Evolutionary conservation across 2,113 vertebrate genomes (phyloP).

Genomic region (Regulus satrapa): DNA sequence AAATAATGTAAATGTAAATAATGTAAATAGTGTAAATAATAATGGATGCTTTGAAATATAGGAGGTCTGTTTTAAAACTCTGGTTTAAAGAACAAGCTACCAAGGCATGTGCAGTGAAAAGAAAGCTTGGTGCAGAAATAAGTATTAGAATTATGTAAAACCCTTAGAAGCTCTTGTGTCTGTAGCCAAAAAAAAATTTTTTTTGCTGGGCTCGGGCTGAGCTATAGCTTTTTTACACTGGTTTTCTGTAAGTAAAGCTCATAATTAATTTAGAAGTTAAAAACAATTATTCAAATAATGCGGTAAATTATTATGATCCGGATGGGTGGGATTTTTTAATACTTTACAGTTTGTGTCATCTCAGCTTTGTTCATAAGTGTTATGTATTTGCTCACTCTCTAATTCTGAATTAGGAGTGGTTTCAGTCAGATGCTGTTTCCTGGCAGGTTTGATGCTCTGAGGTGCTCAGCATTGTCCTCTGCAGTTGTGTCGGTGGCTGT

Average conservation of each 20-base stretch:
- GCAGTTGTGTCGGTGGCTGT: background rate
- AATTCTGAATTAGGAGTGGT: background rate
- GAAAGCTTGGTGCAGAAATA: background rate
- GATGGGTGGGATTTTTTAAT: background rate
- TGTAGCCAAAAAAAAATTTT: background rate
- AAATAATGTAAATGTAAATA: too few relatives aligned
- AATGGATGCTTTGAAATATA: background rate
- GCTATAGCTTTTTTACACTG: background rate
- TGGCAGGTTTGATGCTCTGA: background rate
- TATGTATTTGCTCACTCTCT: background rate
- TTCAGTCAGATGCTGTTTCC: background rate
- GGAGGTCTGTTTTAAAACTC: conserved; percentile 2
- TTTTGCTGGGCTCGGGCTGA: background rate
- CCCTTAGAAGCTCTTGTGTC: background rate
- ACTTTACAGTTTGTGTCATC: background rate
- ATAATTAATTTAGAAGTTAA: background rate
- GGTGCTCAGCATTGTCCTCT: background rate
- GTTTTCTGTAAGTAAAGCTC: background rate
- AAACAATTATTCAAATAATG: background rate
- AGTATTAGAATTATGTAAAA: background rate
- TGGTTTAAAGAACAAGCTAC: background rate
- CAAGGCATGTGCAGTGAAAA: background rate
- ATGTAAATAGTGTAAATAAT: background rate
- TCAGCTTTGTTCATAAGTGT: background rate
- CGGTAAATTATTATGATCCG: background rate